Evolutionary conservation across 2,113 vertebrate species (phyloP).

Genomic region (Ailurus styani): DNA sequence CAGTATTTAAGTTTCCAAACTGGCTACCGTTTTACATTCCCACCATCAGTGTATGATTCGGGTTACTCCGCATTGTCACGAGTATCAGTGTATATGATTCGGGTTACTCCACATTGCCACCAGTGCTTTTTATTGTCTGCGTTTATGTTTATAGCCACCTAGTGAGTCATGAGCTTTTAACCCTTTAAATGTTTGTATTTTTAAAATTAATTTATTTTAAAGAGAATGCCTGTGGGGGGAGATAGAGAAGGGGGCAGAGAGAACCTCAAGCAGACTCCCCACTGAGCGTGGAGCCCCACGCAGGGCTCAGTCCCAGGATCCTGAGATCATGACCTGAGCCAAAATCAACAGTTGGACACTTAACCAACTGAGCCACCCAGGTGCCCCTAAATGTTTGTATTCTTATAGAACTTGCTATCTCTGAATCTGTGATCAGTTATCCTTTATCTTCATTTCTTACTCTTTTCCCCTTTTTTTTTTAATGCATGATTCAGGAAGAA

Average conservation of each 20-base stretch:
- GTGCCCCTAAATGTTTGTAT: neutral
- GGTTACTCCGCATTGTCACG: neutral
- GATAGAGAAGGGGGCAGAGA: neutral
- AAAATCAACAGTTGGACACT: neutral
- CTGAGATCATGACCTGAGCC: neutral
- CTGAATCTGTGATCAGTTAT: neutral
- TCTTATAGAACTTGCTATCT: neutral
- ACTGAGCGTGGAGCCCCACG: neutral
- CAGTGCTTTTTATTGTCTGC: neutral
- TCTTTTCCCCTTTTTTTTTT: neutral
- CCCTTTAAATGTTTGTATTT: neutral
- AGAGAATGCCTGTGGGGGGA: neutral
- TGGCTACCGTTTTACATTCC: neutral
- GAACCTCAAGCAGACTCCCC: neutral
- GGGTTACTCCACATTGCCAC: neutral
- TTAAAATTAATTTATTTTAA: neutral
- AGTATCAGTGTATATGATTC: no score
- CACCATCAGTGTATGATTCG: neutral
- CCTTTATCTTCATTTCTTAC: neutral
- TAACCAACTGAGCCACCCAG: neutral
- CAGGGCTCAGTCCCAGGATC: neutral
- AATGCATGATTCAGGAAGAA: constrained; percentile 86
- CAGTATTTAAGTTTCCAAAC: neutral
- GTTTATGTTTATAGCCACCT: neutral
- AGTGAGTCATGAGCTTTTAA: neutral